A percentile compares a stretch with the other conserved stretches of the same genome.
Conservation (phyloP, 1,140 invertebrate genomes). For the Maconellicoccus hirsutus region DNA sequence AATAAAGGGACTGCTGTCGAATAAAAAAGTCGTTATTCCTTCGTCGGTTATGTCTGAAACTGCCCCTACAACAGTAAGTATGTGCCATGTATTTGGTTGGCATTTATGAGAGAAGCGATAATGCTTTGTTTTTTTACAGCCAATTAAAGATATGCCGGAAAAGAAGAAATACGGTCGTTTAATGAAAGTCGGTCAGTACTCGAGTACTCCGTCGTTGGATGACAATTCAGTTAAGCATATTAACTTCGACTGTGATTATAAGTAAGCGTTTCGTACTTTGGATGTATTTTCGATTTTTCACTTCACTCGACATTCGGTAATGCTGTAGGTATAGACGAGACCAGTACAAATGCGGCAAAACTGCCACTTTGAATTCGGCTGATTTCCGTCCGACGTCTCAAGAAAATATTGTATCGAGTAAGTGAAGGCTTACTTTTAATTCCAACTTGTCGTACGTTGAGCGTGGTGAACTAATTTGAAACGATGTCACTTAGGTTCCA, state of each 20-base stretch:
- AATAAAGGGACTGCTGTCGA: not conserved
- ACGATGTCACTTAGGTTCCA: too few species aligned
- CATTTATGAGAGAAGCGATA: too few species aligned
- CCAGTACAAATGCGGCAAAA: not conserved
- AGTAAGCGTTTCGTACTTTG: not conserved
- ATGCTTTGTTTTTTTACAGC: constrained; percentile 37
- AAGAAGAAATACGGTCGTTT: constrained; percentile 26
- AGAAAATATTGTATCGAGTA: not conserved
- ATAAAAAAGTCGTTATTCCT: not conserved
- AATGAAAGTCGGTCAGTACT: constrained; percentile 28
- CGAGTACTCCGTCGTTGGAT: constrained; percentile 28
- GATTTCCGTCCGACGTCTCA: not conserved
- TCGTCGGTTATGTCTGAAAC: not conserved
- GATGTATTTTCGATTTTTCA: not conserved
- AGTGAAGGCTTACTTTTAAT: too few species aligned
- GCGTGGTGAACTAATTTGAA: too few species aligned
- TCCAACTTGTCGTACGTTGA: too few species aligned
- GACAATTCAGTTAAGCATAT: constrained; percentile 6
- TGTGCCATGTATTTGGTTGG: too few species aligned
- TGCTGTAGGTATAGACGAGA: not conserved
- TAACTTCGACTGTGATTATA: not conserved
- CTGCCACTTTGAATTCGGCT: not conserved
- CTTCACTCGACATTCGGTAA: too few species aligned
- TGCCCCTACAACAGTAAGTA: not conserved
- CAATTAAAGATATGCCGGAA: constrained; percentile 34